Base-by-base conservation (phyloP, 2,888 invertebrate species). In the Heliconius sara region DNA sequence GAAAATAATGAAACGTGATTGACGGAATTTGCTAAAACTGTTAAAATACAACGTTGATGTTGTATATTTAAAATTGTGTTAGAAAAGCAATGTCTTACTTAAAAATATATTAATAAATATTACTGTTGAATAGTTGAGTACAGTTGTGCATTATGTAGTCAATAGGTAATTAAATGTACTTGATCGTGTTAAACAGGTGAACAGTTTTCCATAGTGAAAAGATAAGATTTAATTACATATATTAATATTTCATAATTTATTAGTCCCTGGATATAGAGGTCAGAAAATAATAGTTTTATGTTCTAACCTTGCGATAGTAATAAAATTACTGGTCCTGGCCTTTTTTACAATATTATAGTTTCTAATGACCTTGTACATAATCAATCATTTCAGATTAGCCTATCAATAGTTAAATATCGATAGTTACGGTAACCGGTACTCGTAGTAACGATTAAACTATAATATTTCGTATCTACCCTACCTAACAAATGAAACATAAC, bases 1-100 rank as follows among this genome's bases (percentile, higher is more conserved):
- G 90, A 90, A 91, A 92, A 91, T 91, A 93, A 93, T 93, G 87
- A 89, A 92, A 90, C 90, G 88, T 88, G 90, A 93, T 93, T 92
- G 91, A 89, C 87, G 86, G 79, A 81, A 80, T 85, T 85, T 85
- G 83, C 84, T 84, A 84, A 83, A 81, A 82, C 75, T 83, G 22
- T 70, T 57, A 12, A 65, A 65, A 63, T 65, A 27, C 34, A 2
- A 60, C 34, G 60, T n/a, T 34, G 10, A 52, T 10, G 30, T 47
- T 71, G 16, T 13, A 47, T 27, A 12, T 30, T 72, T 22, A 3
- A 30, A 71, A 52, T 39, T 39, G 12, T 22, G 12, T 67, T 30
- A 67, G 22, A 34, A 34, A 67, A 67, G 4, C n/a, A 34, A 66
- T 30, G 66, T 30, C 0, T 9, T 19, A 30, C 3, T 3, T 30